Base-by-base conservation (phyloP, 2,888 invertebrate genomes). In the Mechanitis mazaeus region DNA sequence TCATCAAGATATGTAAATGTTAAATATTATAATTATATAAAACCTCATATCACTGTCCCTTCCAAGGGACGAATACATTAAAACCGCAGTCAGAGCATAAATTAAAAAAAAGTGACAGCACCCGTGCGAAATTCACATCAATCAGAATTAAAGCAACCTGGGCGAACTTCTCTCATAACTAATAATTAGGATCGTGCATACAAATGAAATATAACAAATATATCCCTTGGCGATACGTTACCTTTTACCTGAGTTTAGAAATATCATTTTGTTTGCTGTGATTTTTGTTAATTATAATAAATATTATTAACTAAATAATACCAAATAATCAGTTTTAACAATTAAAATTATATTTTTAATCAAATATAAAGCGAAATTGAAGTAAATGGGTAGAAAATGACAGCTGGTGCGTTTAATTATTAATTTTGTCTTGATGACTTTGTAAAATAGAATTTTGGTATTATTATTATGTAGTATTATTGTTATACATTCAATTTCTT, bases 121-220 rank as follows among this genome's bases (percentile, higher is more conserved):
- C 65, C 66, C 62, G 53, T 62, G 61, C 63, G 64, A 64, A 57
- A 54, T 54, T 53, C 55, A 63, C 74, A 77, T 77, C 78, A 73
- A 76, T 78, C 78, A 74, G 70, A 38, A 74, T 78, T 77, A 76
- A 63, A 61, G 64, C 64, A 31, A 64, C 66, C 69, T 63, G 50
- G 3, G 68, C 62, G 58, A 76, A 75, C 72, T 76, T 75, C 63
- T 68, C 66, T 65, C 76, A 69, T 75, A 76, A 76, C 72, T 77
- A 76, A 76, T 75, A 74, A 74, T 76, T 76, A 76, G 67, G 60
- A 55, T 62, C 68, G 60, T 56, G 63, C 68, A 63, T 60, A 68
- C 68, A 68, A 67, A 67, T 66, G 69, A 68, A 72, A 73, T 71
- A 70, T 72, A 72, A 74, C 70, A 73, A 75, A 75, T 74, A 72